Conservation (phyloP, 1,140 invertebrate species). For the Kradibia gibbosae region DNA sequence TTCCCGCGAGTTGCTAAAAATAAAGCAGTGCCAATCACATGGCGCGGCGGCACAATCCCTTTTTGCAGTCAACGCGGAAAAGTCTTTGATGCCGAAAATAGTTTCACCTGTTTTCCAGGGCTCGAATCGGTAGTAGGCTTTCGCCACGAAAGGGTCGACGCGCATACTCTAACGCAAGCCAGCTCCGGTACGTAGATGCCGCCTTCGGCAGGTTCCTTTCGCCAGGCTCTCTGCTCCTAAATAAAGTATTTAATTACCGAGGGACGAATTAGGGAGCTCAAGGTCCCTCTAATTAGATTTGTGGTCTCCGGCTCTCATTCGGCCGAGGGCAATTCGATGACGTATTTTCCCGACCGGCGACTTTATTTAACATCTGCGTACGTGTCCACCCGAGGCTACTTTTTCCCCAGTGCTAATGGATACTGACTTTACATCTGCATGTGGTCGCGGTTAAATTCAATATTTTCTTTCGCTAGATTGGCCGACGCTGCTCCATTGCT, state of each 20-base stretch:
- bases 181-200: neutral
- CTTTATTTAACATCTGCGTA: neutral
- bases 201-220: neutral
- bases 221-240: slow-evolving; percentile 14
- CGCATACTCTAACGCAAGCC: neutral
- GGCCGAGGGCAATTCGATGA: neutral
- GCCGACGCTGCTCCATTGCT: no score
- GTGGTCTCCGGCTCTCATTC: slow-evolving; percentile 30
- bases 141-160: neutral
- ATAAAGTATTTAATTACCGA: slow-evolving; percentile 48
- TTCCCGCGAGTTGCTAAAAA: neutral
- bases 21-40: neutral
- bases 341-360: neutral
- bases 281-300: slow-evolving; percentile 40
- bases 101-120: neutral
- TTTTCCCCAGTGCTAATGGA: neutral
- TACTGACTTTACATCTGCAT: neutral
- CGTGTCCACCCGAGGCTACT: neutral
- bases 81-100: neutral
- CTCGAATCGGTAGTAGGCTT: neutral
- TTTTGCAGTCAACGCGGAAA: neutral
- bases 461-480: neutral
- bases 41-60: neutral
- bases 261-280: slow-evolving; percentile 41
- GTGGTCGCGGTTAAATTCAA: neutral